Percentiles rank a stretch among this genome's conserved stretches.
Evolutionary conservation across 2,797 vertebrate species (phyloP).

Genomic region (Xiphophorus birchmanni): DNA sequence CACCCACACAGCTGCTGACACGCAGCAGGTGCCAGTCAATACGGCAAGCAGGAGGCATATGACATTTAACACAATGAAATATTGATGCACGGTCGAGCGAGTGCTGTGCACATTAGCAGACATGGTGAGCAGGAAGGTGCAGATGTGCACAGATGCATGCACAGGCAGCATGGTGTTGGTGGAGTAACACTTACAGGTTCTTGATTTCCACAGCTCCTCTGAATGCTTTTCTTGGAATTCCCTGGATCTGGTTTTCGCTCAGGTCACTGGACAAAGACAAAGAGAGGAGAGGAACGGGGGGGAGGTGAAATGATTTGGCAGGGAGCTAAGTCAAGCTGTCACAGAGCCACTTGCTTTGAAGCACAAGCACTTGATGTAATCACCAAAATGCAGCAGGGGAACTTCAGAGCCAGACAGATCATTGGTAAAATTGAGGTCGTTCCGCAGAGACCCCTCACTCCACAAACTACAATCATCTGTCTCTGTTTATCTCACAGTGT

Average conservation of each 20-base stretch:
- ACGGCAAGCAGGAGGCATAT: constrained; percentile 69
- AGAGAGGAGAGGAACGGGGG: constrained; percentile 4
- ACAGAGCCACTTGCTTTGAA: constrained; percentile 50
- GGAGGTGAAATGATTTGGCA: constrained; percentile 25
- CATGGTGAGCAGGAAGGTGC: constrained; percentile 20
- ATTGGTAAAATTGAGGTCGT: constrained; percentile 58
- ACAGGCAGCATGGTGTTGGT: constrained; percentile 30
- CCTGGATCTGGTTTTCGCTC: constrained; percentile 98
- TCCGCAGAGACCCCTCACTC: constrained; percentile 39
- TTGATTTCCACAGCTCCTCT: constrained; percentile 97
- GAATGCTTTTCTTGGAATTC: constrained; percentile 96
- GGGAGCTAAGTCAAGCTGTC: constrained; percentile 51
- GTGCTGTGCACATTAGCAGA: constrained; percentile 58
- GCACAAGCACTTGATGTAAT: constrained; percentile 61
- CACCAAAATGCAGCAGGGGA: constrained; percentile 43
- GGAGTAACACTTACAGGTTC: constrained; percentile 90
- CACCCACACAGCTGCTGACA: constrained; percentile 48
- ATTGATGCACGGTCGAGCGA: constrained; percentile 72
- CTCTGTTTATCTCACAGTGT: constrained; percentile 48
- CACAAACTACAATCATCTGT: constrained; percentile 44
- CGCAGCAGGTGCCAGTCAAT: constrained; percentile 66
- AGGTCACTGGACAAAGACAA: constrained; percentile 85
- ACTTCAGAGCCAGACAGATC: constrained; percentile 49
- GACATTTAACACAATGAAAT: constrained; percentile 82
- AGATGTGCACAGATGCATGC: constrained; percentile 17